phyloP scores from a whole-genome alignment of 2,113 vertebrate genomes.

The Tauraco erythrolophus region DNA sequence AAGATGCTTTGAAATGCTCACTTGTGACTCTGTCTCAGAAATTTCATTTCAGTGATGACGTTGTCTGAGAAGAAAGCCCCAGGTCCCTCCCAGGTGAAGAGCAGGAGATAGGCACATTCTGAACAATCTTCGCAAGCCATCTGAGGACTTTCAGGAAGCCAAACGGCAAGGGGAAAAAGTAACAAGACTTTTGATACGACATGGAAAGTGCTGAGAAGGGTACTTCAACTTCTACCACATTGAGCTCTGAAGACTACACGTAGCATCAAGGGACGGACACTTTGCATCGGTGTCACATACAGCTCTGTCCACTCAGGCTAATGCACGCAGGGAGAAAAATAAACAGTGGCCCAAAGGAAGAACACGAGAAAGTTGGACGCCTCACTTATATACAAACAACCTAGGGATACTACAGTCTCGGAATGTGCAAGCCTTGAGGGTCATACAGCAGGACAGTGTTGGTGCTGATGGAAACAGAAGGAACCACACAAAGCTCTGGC shows the following conservation, averaged over 20 bases:
- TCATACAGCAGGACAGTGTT: fast-evolving
- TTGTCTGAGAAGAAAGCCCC: background rate
- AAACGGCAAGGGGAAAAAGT: background rate
- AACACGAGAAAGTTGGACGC: background rate
- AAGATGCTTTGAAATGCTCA: background rate
- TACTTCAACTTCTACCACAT: background rate
- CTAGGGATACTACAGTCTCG: background rate
- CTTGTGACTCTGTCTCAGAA: background rate
- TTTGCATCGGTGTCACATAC: background rate
- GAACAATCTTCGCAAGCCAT: background rate
- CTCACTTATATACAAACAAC: background rate
- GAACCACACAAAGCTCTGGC: background rate
- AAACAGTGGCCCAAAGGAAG: background rate
- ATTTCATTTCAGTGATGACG: background rate
- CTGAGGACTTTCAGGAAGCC: background rate
- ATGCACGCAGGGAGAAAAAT: background rate
- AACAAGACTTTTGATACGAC: background rate
- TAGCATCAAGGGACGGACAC: background rate
- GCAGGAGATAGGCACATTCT: background rate
- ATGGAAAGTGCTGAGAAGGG: background rate
- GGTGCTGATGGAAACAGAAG: background rate
- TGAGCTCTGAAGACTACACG: background rate
- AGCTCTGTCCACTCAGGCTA: background rate
- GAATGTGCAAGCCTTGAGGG: background rate
- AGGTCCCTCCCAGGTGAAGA: background rate